phyloP scores from a whole-genome alignment of 2,113 vertebrate genomes.

The Chloropsis hardwickii region DNA sequence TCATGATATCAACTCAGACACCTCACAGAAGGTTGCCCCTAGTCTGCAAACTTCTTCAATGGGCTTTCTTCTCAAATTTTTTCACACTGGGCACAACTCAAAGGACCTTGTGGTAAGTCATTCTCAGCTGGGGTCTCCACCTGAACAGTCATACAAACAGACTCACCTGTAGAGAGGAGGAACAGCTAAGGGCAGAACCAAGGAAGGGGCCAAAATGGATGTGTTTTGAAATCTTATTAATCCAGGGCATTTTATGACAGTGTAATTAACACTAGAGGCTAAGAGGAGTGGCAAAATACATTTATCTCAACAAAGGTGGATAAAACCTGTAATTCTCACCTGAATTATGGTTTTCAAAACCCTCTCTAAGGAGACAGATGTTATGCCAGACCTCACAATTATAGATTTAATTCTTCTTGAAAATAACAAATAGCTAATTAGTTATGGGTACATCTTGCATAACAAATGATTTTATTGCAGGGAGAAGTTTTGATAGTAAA shows the following conservation, averaged over 20 bases:
- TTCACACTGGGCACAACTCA: not conserved
- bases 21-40: not conserved
- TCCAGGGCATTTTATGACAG: conserved; percentile 1
- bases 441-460: not conserved
- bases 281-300: conserved; percentile 49
- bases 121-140: not conserved
- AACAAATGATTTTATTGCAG: not conserved
- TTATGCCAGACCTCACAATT: not conserved
- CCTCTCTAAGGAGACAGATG: conserved; percentile 8
- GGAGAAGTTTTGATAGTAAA: not conserved
- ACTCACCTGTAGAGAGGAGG: not conserved
- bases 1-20: not conserved
- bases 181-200: not conserved
- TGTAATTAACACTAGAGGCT: conserved; percentile 35
- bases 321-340: conserved; percentile 37
- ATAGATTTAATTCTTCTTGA: conserved; percentile 17
- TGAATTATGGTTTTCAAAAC: conserved; percentile 41
- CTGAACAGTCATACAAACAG: not conserved
- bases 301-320: conserved; percentile 13
- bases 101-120: not conserved
- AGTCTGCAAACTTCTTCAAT: not conserved
- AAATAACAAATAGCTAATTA: conserved; percentile 53
- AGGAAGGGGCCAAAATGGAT: not conserved
- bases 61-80: not conserved
- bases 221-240: conserved; percentile 27